Conservation (phyloP, 2,113 vertebrate species). For the Myiagra hebetior region DNA sequence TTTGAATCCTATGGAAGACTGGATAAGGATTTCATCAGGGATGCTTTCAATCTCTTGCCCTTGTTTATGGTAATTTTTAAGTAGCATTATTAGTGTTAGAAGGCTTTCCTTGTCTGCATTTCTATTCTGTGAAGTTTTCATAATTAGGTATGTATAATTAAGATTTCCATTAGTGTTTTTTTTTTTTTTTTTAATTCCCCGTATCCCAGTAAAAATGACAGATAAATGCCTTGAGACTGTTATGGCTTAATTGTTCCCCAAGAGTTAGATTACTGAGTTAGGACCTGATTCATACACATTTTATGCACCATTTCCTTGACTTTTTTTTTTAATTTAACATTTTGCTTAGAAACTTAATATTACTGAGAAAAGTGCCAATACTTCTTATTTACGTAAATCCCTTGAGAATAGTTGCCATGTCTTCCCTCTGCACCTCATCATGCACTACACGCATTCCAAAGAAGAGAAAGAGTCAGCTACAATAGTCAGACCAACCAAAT, state of each 20-base stretch:
- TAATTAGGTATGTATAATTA: constrained; percentile 66
- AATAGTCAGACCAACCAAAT: background rate
- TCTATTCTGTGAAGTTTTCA: constrained; percentile 26
- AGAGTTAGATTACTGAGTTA: constrained; percentile 55
- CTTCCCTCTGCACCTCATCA: constrained; percentile 5
- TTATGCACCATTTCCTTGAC: constrained; percentile 52
- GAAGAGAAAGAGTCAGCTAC: background rate
- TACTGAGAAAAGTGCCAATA: constrained; percentile 22
- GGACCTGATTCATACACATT: constrained; percentile 44
- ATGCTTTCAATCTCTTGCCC: background rate
- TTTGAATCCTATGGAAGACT: background rate
- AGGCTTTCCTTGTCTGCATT: background rate
- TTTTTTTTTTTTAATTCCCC: constrained; percentile 18
- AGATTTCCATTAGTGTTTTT: constrained; percentile 29
- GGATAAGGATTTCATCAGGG: background rate
- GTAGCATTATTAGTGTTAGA: background rate
- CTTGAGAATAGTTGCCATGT: background rate
- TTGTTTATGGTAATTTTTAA: constrained; percentile 8
- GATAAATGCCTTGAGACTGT: constrained; percentile 49
- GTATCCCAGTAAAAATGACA: constrained; percentile 61
- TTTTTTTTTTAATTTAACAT: background rate
- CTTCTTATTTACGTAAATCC: constrained; percentile 20
- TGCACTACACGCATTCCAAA: background rate
- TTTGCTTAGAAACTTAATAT: constrained; percentile 30
- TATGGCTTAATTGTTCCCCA: constrained; percentile 58